These are phyloP conservation scores for Otocyon megalotis DNA, from an alignment of 2,113 vertebrate species.

Conservation along the genomic window DNA sequence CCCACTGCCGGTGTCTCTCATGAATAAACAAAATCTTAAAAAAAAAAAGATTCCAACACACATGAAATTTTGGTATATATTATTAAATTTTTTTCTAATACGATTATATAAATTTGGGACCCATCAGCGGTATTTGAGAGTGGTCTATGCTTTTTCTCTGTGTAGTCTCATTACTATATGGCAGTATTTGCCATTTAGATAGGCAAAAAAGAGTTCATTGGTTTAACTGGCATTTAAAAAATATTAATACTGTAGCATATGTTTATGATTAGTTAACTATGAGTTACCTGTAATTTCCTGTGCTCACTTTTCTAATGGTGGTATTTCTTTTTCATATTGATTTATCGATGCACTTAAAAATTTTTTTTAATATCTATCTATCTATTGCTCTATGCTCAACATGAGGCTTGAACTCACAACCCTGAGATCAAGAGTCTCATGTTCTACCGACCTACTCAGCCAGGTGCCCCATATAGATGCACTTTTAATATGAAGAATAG, in stretches of 20 bases:
- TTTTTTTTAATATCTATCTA: background rate
- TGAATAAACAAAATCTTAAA: no score
- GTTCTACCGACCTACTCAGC: background rate
- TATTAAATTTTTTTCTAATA: background rate
- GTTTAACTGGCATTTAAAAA: background rate
- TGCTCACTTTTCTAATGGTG: slow-evolving; percentile 7
- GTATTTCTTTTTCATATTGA: background rate
- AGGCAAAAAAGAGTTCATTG: background rate
- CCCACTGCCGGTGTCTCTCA: no score
- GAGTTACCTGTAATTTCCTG: background rate
- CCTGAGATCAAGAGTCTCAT: background rate
- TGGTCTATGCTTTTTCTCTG: background rate
- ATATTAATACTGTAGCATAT: background rate
- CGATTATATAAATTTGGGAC: background rate
- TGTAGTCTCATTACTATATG: background rate
- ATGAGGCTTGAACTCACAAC: background rate
- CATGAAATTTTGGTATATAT: slow-evolving; percentile 24
- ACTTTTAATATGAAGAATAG: slow-evolving; percentile 13
- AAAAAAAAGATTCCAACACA: background rate
- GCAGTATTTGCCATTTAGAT: background rate
- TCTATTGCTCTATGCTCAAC: background rate
- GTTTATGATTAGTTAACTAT: background rate
- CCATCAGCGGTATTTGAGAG: background rate
- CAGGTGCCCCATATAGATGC: background rate
- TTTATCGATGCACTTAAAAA: background rate